phyloP scores from a whole-genome alignment of 2,888 invertebrate genomes.

The Temnothorax rugatulus region DNA sequence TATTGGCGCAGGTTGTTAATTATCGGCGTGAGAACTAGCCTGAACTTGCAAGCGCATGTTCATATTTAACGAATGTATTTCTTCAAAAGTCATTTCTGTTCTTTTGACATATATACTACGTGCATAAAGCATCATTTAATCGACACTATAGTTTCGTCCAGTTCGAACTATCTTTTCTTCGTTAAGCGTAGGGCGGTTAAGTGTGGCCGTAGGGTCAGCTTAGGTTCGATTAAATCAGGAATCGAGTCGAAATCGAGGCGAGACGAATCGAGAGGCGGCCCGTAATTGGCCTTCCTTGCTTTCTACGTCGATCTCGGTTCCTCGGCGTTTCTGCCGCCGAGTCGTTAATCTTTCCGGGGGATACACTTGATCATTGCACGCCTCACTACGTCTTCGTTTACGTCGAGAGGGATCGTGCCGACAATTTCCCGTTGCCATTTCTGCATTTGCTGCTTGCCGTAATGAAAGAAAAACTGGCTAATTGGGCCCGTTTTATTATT shows the following conservation, averaged over 20 bases:
- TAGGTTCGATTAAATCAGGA: conserved; percentile 74
- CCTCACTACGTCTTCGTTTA: conserved; percentile 77
- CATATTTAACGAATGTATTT: background rate
- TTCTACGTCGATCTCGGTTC: conserved; percentile 67
- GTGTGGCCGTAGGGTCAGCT: conserved; percentile 1
- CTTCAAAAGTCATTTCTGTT: background rate
- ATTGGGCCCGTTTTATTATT: conserved; percentile 47
- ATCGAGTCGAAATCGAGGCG: conserved; percentile 74
- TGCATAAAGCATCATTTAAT: background rate
- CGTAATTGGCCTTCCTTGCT: conserved; percentile 73
- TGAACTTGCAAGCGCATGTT: background rate
- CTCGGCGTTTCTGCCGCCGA: conserved; percentile 64
- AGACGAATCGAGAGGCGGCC: conserved; percentile 71
- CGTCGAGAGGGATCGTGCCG: conserved; percentile 73
- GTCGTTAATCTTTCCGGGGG: conserved; percentile 76
- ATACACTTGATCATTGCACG: conserved; percentile 77
- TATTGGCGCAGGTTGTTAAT: background rate
- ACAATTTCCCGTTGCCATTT: conserved; percentile 74
- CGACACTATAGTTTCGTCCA: background rate
- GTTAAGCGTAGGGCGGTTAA: conserved; percentile 24
- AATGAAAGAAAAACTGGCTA: conserved; percentile 25
- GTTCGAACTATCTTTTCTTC: background rate
- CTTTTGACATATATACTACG: background rate
- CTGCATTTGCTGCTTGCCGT: conserved; percentile 59
- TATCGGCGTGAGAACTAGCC: background rate